Evolutionary conservation across 2,888 invertebrate species (phyloP), one percentile per base, ranked within the genome.

Genomic region (Mesoligia furuncula): DNA sequence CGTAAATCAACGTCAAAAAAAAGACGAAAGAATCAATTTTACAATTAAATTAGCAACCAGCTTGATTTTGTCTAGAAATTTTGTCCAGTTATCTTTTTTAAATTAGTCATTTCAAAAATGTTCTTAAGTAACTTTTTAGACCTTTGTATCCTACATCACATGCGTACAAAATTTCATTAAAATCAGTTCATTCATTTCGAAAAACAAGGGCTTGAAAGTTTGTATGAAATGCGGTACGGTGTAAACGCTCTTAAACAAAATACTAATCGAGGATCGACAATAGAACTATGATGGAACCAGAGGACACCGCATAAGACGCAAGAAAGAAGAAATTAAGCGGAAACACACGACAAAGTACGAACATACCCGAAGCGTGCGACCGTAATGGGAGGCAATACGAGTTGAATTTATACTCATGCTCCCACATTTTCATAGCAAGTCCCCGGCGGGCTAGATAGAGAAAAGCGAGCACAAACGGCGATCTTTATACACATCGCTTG

Each of bases 361-460:
- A 81, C 13, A 62, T 39, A 78, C 36, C 69, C 85, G 87, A 87
- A 79, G 72, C 85, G 57, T 78, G 77, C 61, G 27, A 75, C 45
- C 74, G 59, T 78, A 85, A 83, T 78, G 54, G 86, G 24, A 62
- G 68, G 85, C 84, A 75, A 85, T 84, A 85, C 64, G 70, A 66
- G 67, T 70, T 59, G 70, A 84, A 84, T 84, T 84, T 84, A 85
- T 75, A 36, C n/a, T 75, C 62, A 57, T 61, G 54, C 69, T 66
- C 57, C 31, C 74, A 85, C 78, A 78, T 84, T 82, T 82, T 72
- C 86, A 75, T 74, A 80, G 39, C 68, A 75, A 64, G 72, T 85
- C 69, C 79, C 83, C 39, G 62, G 75, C 39, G 73, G 68, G 57
- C 45, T 31, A 71, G 75, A 85, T 59, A 73, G 67, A 71, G 83